Base-by-base conservation (phyloP, 2,888 invertebrate genomes). In the Plagodis dolabraria region DNA sequence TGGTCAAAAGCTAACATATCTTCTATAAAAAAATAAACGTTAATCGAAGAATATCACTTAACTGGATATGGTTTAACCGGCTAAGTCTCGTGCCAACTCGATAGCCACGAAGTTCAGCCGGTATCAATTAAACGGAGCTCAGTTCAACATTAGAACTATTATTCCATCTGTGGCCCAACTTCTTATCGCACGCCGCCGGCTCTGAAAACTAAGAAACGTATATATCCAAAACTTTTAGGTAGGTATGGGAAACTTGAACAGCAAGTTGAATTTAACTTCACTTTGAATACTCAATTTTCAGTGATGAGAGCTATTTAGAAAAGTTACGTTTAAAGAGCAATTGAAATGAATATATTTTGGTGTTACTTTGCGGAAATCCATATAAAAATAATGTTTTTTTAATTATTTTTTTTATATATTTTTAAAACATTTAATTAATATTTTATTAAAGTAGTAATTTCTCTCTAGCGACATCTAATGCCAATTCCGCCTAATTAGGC, bases 101-200 rank as follows among this genome's bases (percentile, higher is more conserved):
- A 52, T 47, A 34, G 52, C 34, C 47, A 11, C 47, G 33, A 61
- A 63, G 47, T 65, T 65, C 33, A 47, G 57, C 51, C 48, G 55
- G 61, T 69, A 65, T 68, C 68, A 68, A 71, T 71, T 71, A 68
- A 61, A 68, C 57, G 53, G 58, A 51, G 57, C 56, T 67, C 57
- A 58, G 56, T 40, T 48, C 40, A 56, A 64, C 51, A 57, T 51
- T 2, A 12, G 11, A 40, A 40, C 40, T 40, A 8, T 40, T 40
- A 40, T 40, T 8, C 10, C 40, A 40, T 40, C 40, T 40, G 40
- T 40, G 40, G 55, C 33, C 52, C 44, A 60, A 64, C 51, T 63
- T 53, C 65, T 69, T 67, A 69, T 69, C 68, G 60, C 44, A 35
- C 50, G 42, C 54, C 46, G 56, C 61, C 59, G 59, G 61, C 56